Evolutionary conservation across 1,140 invertebrate genomes (phyloP).

Genomic region (Cherax quadricarinatus): DNA sequence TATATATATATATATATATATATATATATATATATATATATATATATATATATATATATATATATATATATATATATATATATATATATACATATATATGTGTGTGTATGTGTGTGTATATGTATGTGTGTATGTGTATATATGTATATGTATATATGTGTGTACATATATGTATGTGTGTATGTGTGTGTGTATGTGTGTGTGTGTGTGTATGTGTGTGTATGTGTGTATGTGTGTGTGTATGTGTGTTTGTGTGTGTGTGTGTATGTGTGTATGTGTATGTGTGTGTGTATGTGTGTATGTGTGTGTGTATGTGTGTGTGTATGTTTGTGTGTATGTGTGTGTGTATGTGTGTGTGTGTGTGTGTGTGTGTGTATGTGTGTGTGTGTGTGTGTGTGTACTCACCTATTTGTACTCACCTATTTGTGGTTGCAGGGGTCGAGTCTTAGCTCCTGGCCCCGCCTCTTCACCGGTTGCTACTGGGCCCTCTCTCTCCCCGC

Average conservation of each 20-base stretch:
- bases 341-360: not conserved
- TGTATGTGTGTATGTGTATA: no score
- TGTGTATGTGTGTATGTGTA: conserved; percentile 14
- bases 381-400: no score
- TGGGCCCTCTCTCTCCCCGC: no score
- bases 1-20: conserved; percentile 32
- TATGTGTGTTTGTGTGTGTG: no score
- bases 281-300: conserved; percentile 21
- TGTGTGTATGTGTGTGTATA: no score
- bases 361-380: not conserved
- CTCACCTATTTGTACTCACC: no score
- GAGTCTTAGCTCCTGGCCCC: no score
- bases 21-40: conserved; percentile 33
- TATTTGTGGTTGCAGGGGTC: no score
- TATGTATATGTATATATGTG: no score
- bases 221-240: conserved; percentile 38
- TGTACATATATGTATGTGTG: not conserved
- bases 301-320: not conserved
- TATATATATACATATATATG: not conserved
- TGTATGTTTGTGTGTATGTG: no score
- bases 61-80: no score
- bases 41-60: conserved; percentile 43
- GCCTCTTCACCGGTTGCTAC: no score
- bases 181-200: conserved; percentile 25
- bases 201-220: conserved; percentile 32